Percentiles rank a stretch among this genome's conserved stretches.
phyloP scores from a whole-genome alignment of 2,888 invertebrate genomes.

The Lycocerus yunnanus region DNA sequence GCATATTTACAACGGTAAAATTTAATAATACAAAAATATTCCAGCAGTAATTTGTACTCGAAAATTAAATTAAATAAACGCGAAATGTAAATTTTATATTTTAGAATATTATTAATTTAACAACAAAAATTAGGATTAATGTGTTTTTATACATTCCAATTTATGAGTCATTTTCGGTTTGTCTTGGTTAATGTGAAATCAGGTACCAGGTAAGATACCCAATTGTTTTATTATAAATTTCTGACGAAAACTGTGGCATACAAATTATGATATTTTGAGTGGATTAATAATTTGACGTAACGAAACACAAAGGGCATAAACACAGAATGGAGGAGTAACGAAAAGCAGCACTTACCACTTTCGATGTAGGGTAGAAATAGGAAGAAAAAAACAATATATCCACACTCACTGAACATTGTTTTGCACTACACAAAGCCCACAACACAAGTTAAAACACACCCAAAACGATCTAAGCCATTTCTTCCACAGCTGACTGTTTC shows the following conservation, averaged over 20 bases:
- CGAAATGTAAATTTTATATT: not conserved
- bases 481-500: conserved; percentile 63
- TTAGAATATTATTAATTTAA: too few species aligned
- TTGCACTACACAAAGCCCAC: conserved; percentile 46
- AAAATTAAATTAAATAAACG: not conserved
- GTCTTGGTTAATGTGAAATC: not conserved
- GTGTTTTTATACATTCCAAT: not conserved
- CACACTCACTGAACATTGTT: conserved; percentile 68
- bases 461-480: conserved; percentile 60
- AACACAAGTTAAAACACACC: conserved; percentile 41
- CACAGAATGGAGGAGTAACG: not conserved
- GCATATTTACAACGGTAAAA: not conserved
- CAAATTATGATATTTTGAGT: not conserved
- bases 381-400: conserved; percentile 71
- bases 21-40: not conserved
- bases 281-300: not conserved
- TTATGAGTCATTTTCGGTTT: not conserved
- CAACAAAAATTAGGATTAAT: not conserved
- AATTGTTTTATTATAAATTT: not conserved
- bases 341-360: conserved; percentile 64
- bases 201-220: not conserved
- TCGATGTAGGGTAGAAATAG: conserved; percentile 72
- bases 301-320: conserved; percentile 20
- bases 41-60: not conserved
- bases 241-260: not conserved